Evolutionary conservation across 2,888 invertebrate genomes (phyloP), one percentile per base, ranked within the genome.

Genomic region (Dioctria rufipes): DNA sequence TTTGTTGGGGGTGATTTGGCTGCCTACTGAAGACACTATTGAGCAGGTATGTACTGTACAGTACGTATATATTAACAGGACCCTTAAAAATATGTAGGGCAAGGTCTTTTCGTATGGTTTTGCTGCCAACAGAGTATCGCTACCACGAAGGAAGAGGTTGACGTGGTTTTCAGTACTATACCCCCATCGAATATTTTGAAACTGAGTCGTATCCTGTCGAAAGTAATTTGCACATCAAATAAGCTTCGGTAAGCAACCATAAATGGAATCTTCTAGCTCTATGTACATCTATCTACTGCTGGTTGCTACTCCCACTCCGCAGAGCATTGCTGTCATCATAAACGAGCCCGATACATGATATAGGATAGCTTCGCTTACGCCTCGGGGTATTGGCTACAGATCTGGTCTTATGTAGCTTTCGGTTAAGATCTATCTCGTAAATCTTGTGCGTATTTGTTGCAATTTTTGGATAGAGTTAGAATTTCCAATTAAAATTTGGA

Each of bases 151-250:
- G 25, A 25, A 51, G 42, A 58, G 75, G 75, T 61, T 58, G 40
- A 42, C 3, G 25, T 2, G 75, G 25, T 25, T 13, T 42, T 37
- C 37, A n/a, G 9, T 3, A 61, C 49, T 25, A 25, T 25, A 25
- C 25, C 25, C 25, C 42, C 61, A 73, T 40, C 58, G 60, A 58
- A 73, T 11, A 73, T 60, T 73, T 73, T 63, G 61, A 61, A 77
- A 77, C 77, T 77, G 77, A 77, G 77, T 77, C 61, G 58, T 79
- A 79, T 79, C 58, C 66, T 80, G 77, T 80, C 78, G 66, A 80
- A 82, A 82, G 81, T 82, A 82, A 82, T 82, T 82, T 82, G 65
- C 82, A 81, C 82, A 80, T 82, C 82, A 81, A 82, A 80, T 81
- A 81, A 82, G 66, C 80, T 39, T 58, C 37, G 63, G 77, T 49